Evolutionary conservation across 53 echinoderm and acorn worm species (phyloP), one percentile per base, ranked within the genome.

Genomic region (Astropecten irregularis): DNA sequence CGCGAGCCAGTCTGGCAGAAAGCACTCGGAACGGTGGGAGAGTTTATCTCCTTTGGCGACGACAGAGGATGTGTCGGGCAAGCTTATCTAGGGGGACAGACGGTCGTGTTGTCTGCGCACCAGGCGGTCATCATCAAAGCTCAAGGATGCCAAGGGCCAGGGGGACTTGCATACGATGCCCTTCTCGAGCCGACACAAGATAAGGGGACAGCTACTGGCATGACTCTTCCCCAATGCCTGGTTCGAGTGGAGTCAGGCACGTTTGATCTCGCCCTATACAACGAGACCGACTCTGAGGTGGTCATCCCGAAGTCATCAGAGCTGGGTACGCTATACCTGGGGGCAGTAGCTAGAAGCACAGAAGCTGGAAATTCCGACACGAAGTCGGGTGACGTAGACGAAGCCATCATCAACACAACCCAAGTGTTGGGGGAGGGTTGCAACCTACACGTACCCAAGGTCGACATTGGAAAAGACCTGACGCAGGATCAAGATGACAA

Each of bases 1-100:
- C 51, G 5, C 2, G 84, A 51, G 9, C 5, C 84, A 47, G 40
- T 40, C 29, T 83, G 84, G 84, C 84, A 83, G 23, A 83, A 69
- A 23, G 53, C 70, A 9, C 33, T 83, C 8, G 30, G 70, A 25
- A 26, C 20, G 14, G 70, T 84, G 15, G 52, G 23, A 21, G 10
- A 54, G 21, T 46, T 11, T 22, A 4, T 53, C 27, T 10, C 9
- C 25, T 83, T 68, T 40, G 52, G 70, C 10, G 16, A 13, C 1
- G 51, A 22, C 2, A 39, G 33, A 67, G 84, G 66, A 33, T 31
- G 5, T 5, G 84, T 66, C 13, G 57, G 49, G 2, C 25, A 31
- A 22, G 40, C 48, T 35, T 20, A 20, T 20, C 32, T 15, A 30
- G 13, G 21, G 23, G 67, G 53, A n/a, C 29, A 19, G 18, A 26